Evolutionary conservation across 2,888 invertebrate species (phyloP).

Genomic region (Mythimna vitellina): DNA sequence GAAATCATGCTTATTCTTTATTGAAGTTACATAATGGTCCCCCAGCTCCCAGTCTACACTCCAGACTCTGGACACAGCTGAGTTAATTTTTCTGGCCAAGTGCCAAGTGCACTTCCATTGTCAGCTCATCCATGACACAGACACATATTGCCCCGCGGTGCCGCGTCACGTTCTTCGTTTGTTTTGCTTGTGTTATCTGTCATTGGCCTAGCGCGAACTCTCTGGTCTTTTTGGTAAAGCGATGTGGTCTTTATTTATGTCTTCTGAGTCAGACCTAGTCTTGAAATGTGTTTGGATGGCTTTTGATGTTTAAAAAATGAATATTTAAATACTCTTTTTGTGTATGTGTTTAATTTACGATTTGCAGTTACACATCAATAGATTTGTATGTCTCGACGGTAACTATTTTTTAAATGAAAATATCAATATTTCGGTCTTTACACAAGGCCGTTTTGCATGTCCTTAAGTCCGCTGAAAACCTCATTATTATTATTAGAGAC

Average conservation of each 20-base stretch:
- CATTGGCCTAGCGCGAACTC: conserved; percentile 57
- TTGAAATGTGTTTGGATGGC: conserved; percentile 27
- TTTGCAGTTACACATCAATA: too few relatives aligned
- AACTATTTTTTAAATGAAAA: too few relatives aligned
- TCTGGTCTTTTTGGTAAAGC: conserved; percentile 30
- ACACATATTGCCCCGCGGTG: conserved; percentile 1
- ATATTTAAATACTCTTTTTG: background rate
- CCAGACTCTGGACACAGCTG: conserved; percentile 26
- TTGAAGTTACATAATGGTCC: background rate
- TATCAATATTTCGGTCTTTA: too few relatives aligned
- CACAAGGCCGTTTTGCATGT: too few relatives aligned
- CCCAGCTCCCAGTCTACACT: conserved; percentile 31
- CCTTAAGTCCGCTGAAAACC: too few relatives aligned
- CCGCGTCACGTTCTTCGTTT: conserved; percentile 32
- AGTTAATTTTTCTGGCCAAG: conserved; percentile 49
- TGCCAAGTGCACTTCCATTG: conserved; percentile 70
- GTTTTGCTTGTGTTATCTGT: conserved; percentile 67
- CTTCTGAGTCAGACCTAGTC: conserved; percentile 26
- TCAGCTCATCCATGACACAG: conserved; percentile 40
- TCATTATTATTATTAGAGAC: too few relatives aligned
- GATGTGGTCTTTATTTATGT: conserved; percentile 40
- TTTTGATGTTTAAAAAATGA: conserved; percentile 8
- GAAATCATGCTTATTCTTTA: too few relatives aligned
- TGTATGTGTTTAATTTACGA: too few relatives aligned
- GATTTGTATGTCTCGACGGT: too few relatives aligned